These are phyloP conservation scores for Poeciliopsis turrubarensis DNA, from an alignment of 2,113 vertebrate species.

Conservation along the genomic window DNA sequence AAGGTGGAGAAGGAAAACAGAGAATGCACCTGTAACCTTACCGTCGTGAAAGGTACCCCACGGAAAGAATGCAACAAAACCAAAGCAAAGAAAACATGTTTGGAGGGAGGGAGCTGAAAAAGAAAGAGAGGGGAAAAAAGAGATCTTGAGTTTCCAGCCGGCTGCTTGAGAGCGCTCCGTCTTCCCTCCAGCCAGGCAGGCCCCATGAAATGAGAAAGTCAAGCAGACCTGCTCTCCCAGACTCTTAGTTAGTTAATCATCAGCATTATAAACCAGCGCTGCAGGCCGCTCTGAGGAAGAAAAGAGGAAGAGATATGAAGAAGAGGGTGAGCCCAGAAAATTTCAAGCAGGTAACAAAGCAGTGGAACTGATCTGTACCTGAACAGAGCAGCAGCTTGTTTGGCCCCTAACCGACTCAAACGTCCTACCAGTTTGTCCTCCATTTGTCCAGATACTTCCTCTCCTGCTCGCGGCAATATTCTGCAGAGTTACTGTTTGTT, in stretches of 20 bases:
- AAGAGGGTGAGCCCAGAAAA: slow-evolving; percentile 67
- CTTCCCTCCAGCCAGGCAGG: slow-evolving; percentile 80
- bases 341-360: slow-evolving; percentile 56
- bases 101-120: slow-evolving; percentile 58
- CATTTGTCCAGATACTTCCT: slow-evolving; percentile 45
- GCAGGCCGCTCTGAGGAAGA: slow-evolving; percentile 82
- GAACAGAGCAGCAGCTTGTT: slow-evolving; percentile 35
- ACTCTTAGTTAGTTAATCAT: slow-evolving; percentile 92
- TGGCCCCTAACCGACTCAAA: slow-evolving; percentile 20
- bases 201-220: slow-evolving; percentile 88
- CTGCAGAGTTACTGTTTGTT: slow-evolving; percentile 18
- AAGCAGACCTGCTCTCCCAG: slow-evolving; percentile 84
- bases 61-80: slow-evolving; percentile 78
- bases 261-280: slow-evolving; percentile 86
- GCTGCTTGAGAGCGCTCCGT: slow-evolving; percentile 76
- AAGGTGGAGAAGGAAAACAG: slow-evolving; percentile 60
- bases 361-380: slow-evolving; percentile 60
- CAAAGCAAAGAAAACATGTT: slow-evolving; percentile 70
- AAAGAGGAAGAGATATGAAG: slow-evolving; percentile 66
- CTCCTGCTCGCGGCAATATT: slow-evolving; percentile 27
- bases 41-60: slow-evolving; percentile 79
- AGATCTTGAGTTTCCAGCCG: slow-evolving; percentile 80
- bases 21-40: slow-evolving; percentile 83
- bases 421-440: slow-evolving; percentile 24
- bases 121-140: slow-evolving; percentile 49